Percentiles rank a stretch among this genome's conserved stretches.
Evolutionary conservation across 2,888 invertebrate species (phyloP).

Genomic region (Galeruca laticollis): DNA sequence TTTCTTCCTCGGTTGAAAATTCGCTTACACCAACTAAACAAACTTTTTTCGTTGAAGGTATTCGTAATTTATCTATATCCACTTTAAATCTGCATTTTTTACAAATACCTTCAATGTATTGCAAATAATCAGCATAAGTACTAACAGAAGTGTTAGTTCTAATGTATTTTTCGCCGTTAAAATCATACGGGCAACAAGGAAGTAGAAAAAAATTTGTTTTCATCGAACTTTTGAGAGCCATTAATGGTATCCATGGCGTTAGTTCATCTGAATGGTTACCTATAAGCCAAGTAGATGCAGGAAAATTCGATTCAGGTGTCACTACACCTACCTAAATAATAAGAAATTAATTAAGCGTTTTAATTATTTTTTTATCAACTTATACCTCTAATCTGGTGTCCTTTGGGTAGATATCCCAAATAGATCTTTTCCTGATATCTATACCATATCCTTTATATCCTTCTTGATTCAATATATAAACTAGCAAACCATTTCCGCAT

Average conservation of each 20-base stretch:
- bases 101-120: constrained; percentile 74
- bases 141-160: constrained; percentile 77
- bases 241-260: constrained; percentile 98
- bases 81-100: constrained; percentile 80
- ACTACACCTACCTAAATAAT: constrained; percentile 74
- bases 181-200: constrained; percentile 95
- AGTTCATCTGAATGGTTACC: constrained; percentile 99
- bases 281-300: constrained; percentile 91
- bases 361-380: no score
- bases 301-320: constrained; percentile 74
- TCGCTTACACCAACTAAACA: constrained; percentile 75
- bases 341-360: constrained; percentile 28
- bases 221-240: constrained; percentile 83
- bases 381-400: constrained; percentile 75
- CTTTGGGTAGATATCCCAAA: constrained; percentile 86
- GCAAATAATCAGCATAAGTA: constrained; percentile 82
- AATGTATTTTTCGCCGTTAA: constrained; percentile 87
- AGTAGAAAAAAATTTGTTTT: constrained; percentile 87
- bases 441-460: constrained; percentile 86
- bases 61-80: constrained; percentile 85
- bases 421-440: constrained; percentile 86
- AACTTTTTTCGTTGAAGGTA: constrained; percentile 96
- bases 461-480: constrained; percentile 86
- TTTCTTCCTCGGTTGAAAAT: constrained; percentile 25
- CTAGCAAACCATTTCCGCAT: constrained; percentile 96